A percentile compares a stretch with the other conserved stretches of the same genome.
phyloP scores from a whole-genome alignment of 2,113 vertebrate species.

The Casuarius casuarius region DNA sequence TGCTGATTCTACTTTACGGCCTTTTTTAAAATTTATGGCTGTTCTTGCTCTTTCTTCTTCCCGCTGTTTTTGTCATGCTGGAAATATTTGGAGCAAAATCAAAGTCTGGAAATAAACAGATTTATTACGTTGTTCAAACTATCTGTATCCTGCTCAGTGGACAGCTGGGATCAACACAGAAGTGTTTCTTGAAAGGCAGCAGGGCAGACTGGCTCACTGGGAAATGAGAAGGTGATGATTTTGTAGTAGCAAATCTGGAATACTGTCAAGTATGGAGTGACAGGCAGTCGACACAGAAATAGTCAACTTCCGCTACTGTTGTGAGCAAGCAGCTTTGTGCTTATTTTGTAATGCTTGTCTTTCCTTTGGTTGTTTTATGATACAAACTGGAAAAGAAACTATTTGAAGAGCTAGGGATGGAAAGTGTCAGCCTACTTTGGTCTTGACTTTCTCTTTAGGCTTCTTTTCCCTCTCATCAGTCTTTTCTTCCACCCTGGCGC shows the following conservation, averaged over 20 bases:
- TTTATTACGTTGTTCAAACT: constrained; percentile 20
- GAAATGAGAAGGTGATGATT: constrained; percentile 1
- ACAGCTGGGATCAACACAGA: constrained; percentile 32
- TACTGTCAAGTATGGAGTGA: neutral
- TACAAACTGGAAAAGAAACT: constrained; percentile 11
- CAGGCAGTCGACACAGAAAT: neutral
- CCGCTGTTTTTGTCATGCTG: constrained; percentile 41
- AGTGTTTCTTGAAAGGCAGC: constrained; percentile 23
- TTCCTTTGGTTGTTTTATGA: constrained; percentile 8
- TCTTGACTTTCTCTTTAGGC: constrained; percentile 20
- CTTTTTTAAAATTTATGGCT: constrained; percentile 30
- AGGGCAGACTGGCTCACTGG: neutral
- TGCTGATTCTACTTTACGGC: neutral
- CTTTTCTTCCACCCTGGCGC: neutral
- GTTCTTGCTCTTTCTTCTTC: constrained; percentile 4
- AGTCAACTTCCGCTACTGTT: neutral
- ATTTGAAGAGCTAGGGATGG: neutral
- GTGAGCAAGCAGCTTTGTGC: neutral
- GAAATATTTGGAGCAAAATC: constrained; percentile 59
- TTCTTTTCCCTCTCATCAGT: neutral
- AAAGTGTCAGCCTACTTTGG: constrained; percentile 8
- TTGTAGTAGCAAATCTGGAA: constrained; percentile 4
- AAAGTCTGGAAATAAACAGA: constrained; percentile 27
- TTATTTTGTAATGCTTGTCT: constrained; percentile 29
- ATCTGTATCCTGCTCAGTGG: constrained; percentile 30